Evolutionary conservation across 2,113 vertebrate species (phyloP).

Genomic region (Mormyrus lacerda): DNA sequence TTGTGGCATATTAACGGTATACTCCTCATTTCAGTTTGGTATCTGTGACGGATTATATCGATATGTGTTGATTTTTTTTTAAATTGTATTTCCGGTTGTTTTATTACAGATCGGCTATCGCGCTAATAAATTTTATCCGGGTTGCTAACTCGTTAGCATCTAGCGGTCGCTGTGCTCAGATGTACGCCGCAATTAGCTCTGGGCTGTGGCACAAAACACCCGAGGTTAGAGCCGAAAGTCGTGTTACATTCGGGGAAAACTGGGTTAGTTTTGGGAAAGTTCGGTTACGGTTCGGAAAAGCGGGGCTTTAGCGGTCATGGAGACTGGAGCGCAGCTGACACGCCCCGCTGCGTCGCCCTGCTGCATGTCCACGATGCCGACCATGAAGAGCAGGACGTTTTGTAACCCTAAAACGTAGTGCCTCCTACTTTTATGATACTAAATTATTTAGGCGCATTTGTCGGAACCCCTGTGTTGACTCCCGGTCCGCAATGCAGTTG

Average conservation of each 20-base stretch:
- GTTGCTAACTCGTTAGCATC: neutral
- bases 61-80: neutral
- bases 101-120: neutral
- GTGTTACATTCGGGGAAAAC: neutral
- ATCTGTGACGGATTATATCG: neutral
- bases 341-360: neutral
- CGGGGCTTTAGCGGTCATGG: neutral
- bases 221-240: neutral
- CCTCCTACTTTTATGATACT: neutral
- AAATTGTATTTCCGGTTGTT: neutral
- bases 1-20: neutral
- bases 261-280: neutral
- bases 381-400: neutral
- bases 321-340: neutral
- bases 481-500: neutral
- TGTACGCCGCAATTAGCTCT: neutral
- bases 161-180: neutral
- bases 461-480: neutral
- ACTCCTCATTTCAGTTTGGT: neutral
- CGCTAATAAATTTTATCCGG: neutral
- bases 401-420: neutral
- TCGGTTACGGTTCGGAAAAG: neutral
- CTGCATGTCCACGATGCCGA: neutral
- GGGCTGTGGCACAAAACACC: neutral
- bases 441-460: conserved; percentile 1